Evolutionary conservation across 2,113 vertebrate genomes (phyloP).

Genomic region (Nothoprocta pentlandii): DNA sequence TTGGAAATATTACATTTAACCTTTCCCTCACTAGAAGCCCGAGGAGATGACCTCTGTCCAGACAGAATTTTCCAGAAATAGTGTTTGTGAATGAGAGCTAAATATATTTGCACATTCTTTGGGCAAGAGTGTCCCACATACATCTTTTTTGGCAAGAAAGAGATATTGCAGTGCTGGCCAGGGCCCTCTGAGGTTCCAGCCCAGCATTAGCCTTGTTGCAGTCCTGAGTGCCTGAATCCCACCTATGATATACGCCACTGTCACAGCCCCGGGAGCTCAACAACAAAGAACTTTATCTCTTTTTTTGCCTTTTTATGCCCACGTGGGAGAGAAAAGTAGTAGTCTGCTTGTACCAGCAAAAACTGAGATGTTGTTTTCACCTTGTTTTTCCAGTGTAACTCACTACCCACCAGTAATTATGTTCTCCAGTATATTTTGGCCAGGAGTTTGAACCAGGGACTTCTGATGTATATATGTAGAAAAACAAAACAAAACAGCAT

Average conservation of each 20-base stretch:
- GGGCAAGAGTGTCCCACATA: background rate
- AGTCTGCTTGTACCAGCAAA: background rate
- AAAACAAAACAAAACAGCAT: background rate
- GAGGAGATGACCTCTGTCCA: background rate
- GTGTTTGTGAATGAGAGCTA: background rate
- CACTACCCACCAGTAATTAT: background rate
- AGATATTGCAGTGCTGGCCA: background rate
- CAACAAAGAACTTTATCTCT: background rate
- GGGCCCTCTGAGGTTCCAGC: background rate
- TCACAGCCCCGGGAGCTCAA: background rate
- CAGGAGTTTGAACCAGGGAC: background rate
- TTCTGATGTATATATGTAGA: background rate
- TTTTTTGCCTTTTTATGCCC: background rate
- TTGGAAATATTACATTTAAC: background rate
- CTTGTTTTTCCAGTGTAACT: background rate
- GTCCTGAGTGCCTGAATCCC: background rate
- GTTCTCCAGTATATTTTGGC: background rate
- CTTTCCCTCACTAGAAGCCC: background rate
- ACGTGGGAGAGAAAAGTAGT: background rate
- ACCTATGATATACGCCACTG: rapidly evolving
- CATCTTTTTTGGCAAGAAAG: background rate
- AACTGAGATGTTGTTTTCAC: background rate
- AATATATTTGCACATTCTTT: background rate
- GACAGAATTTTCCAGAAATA: background rate
- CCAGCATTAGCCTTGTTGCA: background rate